These are phyloP conservation scores for Hanleya hanleyi DNA, from an alignment of 2,888 invertebrate genomes.

Conservation along the genomic window DNA sequence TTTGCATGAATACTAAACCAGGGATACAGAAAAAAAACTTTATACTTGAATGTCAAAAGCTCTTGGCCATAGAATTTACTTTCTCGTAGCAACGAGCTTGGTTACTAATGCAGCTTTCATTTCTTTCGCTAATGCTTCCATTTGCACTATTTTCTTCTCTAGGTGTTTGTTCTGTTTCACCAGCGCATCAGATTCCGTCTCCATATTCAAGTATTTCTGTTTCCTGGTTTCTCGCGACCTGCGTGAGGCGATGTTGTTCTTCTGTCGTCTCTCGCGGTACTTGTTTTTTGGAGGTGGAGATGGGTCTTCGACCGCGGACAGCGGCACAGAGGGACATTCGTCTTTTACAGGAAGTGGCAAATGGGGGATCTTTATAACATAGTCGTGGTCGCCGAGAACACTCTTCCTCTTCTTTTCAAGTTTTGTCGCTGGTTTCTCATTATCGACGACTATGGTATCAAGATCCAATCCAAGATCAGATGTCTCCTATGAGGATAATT, in stretches of 20 bases:
- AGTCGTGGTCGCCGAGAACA: conserved; percentile 47
- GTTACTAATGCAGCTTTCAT: conserved; percentile 65
- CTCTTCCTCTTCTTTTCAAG: neutral
- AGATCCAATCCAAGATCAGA: neutral
- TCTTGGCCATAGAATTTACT: no score
- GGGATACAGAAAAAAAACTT: no score
- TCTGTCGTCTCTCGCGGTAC: conserved; percentile 54
- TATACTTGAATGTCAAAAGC: no score
- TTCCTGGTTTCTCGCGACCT: conserved; percentile 65
- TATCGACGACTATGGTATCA: neutral
- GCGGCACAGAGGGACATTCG: no score
- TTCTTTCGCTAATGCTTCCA: conserved; percentile 62
- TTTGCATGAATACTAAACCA: no score
- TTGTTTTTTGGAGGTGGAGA: conserved; percentile 33
- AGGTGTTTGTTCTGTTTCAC: conserved; percentile 56
- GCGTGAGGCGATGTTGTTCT: conserved; percentile 69
- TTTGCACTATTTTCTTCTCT: conserved; percentile 52
- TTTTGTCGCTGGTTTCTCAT: no score
- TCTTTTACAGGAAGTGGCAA: no score
- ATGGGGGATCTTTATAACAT: conserved; percentile 34
- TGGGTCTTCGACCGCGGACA: no score
- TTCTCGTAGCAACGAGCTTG: no score
- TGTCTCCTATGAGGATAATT: no score
- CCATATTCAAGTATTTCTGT: conserved; percentile 61
- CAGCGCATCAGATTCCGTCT: conserved; percentile 55